phyloP scores from a whole-genome alignment of 2,113 vertebrate genomes.

The Coptodon bakossiorum region DNA sequence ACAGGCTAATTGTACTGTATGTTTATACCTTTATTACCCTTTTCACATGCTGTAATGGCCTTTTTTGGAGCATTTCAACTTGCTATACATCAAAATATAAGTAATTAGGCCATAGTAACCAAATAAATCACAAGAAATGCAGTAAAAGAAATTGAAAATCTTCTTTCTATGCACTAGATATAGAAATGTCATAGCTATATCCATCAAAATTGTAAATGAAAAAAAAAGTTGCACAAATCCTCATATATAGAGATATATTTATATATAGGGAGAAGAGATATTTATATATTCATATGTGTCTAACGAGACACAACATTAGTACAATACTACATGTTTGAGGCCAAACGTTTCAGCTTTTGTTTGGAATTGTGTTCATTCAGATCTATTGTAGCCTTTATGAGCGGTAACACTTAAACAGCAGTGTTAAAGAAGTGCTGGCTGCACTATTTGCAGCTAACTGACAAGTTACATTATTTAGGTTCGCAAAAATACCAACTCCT shows the following conservation, averaged over 20 bases:
- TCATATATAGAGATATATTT: not conserved
- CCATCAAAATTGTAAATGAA: not conserved
- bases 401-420: accelerated
- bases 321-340: not conserved
- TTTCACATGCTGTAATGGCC: not conserved
- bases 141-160: not conserved
- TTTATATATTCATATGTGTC: not conserved
- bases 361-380: not conserved
- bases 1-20: not conserved
- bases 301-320: not conserved
- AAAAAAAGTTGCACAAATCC: not conserved
- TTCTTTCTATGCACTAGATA: accelerated
- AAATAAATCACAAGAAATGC: not conserved
- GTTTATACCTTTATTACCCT: not conserved
- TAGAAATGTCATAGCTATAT: not conserved
- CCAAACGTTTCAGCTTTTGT: not conserved
- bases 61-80: not conserved
- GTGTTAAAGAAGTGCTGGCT: not conserved
- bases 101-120: not conserved
- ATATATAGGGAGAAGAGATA: not conserved
- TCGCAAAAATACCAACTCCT: not conserved
- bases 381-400: not conserved
- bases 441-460: not conserved
- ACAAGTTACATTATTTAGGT: not conserved
- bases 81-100: not conserved